Evolutionary conservation across 2,113 vertebrate species (phyloP), one percentile per base, ranked within the genome.

Genomic region (Martes martes): DNA sequence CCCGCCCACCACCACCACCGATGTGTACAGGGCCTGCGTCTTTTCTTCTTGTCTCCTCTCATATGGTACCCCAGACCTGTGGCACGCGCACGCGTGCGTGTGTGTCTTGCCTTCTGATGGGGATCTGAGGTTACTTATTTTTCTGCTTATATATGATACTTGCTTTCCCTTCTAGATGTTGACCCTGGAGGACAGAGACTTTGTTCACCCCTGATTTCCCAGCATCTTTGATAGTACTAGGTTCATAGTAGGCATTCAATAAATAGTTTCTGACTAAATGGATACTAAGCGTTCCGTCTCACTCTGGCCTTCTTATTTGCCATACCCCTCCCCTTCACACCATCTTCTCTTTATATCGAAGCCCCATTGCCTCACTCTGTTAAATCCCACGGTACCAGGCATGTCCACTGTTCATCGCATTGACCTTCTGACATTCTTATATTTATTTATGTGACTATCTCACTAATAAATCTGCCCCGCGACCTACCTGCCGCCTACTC

Each of bases 1-100:
- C 52, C 15, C 1, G 0, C 45, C 11, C 28, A 42, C 4, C 50
- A 4, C 4, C 50, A 4, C 50, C 14, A 4, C 26, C 9, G 1
- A 0, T 11, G 9, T 31, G 4, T 79, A 18, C 31, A 42, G 69
- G 33, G n/a, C 28, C 67, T 79, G 24, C 11, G 1, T 52, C 82
- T 3, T 90, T 69, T 63, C 50, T 39, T 67, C 83, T 65, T 2
- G 21, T 28, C 19, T 88, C 33, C 16, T 55, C 59, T 45, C 36
- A 18, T 23, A 6, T 1, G 2, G 61, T 4, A 6, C n/a, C 42
- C 71, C 23, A 19, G 39, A 26, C 42, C 19, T 42, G 42, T 15
- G 42, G 39, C 39, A 5, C 4, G 39, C 39, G 39, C 4, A 5
- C 4, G 39, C 4, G 67, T 21, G 65, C 19, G 65, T 42, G 67